Percentiles rank a stretch among this genome's conserved stretches.
Conservation (phyloP, 92 coral and sea anemone species). For the Desmophyllum pertusum region DNA sequence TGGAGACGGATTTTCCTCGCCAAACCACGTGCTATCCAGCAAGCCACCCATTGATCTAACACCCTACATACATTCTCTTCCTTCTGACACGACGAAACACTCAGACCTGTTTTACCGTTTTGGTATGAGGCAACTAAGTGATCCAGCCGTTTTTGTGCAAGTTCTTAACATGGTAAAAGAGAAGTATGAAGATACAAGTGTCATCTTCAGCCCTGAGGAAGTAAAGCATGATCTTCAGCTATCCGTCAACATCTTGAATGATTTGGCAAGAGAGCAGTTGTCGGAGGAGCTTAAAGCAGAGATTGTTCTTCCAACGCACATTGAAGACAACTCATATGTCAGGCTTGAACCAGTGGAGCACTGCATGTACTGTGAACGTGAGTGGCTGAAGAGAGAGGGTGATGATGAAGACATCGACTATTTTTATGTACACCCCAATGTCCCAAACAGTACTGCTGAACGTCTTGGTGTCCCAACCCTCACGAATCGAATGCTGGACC, state of each 20-base stretch:
- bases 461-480: slow-evolving; percentile 76
- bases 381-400: slow-evolving; percentile 71
- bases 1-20: slow-evolving; percentile 72
- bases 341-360: slow-evolving; percentile 58
- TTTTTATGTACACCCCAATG: slow-evolving; percentile 63
- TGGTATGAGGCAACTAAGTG: slow-evolving; percentile 49
- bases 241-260: slow-evolving; percentile 54
- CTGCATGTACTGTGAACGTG: slow-evolving; percentile 82
- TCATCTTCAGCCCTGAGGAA: neutral
- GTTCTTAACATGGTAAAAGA: slow-evolving; percentile 42
- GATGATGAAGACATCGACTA: slow-evolving; percentile 65
- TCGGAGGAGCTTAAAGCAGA: slow-evolving; percentile 8
- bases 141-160: slow-evolving; percentile 28
- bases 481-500: slow-evolving; percentile 73
- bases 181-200: slow-evolving; percentile 17
- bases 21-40: slow-evolving; percentile 27
- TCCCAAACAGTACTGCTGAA: slow-evolving; percentile 65
- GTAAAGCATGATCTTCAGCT: slow-evolving; percentile 54
- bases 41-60: slow-evolving; percentile 42
- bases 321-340: slow-evolving; percentile 11
- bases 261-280: slow-evolving; percentile 30
- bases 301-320: slow-evolving; percentile 54
- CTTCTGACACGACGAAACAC: slow-evolving; percentile 38
- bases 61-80: slow-evolving; percentile 60
- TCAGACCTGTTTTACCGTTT: slow-evolving; percentile 27